phyloP scores from a whole-genome alignment of 2,797 vertebrate species.

The Pseudochirops corinnae region DNA sequence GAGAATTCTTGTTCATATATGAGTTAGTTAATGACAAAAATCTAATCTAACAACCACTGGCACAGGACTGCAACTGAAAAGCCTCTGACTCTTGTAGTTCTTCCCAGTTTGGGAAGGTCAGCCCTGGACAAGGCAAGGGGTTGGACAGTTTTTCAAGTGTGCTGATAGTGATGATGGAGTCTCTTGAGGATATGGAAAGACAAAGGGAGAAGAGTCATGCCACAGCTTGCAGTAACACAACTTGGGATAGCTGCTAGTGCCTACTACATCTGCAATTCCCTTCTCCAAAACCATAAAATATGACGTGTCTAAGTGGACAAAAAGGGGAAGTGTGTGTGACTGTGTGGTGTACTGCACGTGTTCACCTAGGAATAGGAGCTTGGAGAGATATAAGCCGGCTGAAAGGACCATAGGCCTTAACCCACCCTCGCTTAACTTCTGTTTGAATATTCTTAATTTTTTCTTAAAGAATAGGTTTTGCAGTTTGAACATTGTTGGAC shows the following conservation, averaged over 20 bases:
- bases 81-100: not conserved
- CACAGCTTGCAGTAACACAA: not conserved
- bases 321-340: not conserved
- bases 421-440: not conserved
- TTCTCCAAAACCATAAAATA: not conserved
- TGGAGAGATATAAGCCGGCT: not conserved
- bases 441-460: not conserved
- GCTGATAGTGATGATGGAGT: too few species aligned
- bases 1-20: not conserved
- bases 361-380: not conserved
- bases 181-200: not conserved
- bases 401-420: not conserved
- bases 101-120: not conserved
- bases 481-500: not conserved
- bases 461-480: not conserved
- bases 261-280: not conserved
- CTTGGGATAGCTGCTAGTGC: not conserved
- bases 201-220: not conserved
- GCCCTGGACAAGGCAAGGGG: not conserved
- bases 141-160: not conserved
- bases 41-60: not conserved
- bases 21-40: not conserved
- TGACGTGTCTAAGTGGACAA: not conserved
- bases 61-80: not conserved
- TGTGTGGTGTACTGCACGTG: not conserved